These are phyloP conservation scores for Sebastes oblongus DNA, from an alignment of 2,797 vertebrate genomes.

Conservation along the genomic window DNA sequence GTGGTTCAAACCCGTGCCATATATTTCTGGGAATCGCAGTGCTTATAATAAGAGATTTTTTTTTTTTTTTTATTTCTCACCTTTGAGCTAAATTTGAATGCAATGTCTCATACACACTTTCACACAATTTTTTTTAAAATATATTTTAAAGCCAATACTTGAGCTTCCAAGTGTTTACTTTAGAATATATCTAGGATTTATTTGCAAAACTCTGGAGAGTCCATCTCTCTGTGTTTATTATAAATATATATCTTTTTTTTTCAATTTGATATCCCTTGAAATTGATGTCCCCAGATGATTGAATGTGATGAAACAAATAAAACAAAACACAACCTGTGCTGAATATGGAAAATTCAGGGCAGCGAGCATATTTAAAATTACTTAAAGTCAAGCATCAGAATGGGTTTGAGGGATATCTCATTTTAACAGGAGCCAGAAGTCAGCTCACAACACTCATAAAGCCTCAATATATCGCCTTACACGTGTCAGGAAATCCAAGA, in stretches of 20 bases:
- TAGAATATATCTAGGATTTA: slow-evolving; percentile 39
- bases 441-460: slow-evolving; percentile 77
- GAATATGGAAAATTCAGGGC: slow-evolving; percentile 69
- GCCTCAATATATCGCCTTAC: slow-evolving; percentile 78
- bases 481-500: slow-evolving; percentile 78
- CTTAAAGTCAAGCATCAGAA: slow-evolving; percentile 75
- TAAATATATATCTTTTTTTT: slow-evolving; percentile 39
- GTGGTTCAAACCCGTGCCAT: slow-evolving; percentile 3
- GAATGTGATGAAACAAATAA: slow-evolving; percentile 77
- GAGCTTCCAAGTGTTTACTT: slow-evolving; percentile 52
- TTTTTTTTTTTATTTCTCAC: slow-evolving; percentile 1
- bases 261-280: slow-evolving; percentile 56
- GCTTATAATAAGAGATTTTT: slow-evolving; percentile 20
- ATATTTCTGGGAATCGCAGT: slow-evolving; percentile 18
- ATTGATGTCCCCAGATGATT: slow-evolving; percentile 69
- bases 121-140: slow-evolving; percentile 50
- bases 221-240: slow-evolving; percentile 53
- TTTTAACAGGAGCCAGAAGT: slow-evolving; percentile 78
- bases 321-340: slow-evolving; percentile 69
- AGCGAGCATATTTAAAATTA: slow-evolving; percentile 79
- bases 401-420: slow-evolving; percentile 77
- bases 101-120: slow-evolving; percentile 22
- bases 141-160: slow-evolving; percentile 49
- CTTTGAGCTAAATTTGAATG: slow-evolving; percentile 53
- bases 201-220: slow-evolving; percentile 50